Percentiles rank a stretch among this genome's conserved stretches.
Conservation (phyloP, 2,888 invertebrate species). For the Operophtera brumata region DNA sequence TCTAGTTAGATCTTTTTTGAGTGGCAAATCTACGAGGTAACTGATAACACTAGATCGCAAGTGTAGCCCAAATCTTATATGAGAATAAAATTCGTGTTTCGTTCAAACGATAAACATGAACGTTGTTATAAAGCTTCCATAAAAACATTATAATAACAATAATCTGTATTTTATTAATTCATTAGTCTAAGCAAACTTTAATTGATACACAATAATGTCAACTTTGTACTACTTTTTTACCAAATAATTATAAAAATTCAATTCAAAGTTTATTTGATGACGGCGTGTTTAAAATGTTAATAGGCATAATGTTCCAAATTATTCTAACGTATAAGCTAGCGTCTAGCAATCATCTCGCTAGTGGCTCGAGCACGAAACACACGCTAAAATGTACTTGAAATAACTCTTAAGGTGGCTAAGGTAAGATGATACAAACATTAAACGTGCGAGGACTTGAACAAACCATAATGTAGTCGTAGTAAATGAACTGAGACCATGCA, state of each 20-base stretch:
- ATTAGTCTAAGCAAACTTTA: slow-evolving; percentile 46
- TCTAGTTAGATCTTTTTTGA: background rate
- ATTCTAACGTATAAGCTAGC: slow-evolving; percentile 28
- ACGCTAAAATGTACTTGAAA: slow-evolving; percentile 37
- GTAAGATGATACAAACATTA: slow-evolving; percentile 30
- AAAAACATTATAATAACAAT: slow-evolving; percentile 26
- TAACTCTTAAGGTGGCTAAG: slow-evolving; percentile 37
- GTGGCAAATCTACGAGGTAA: background rate
- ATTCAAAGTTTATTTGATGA: slow-evolving; percentile 14
- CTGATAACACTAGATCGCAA: background rate
- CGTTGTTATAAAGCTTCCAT: slow-evolving; percentile 27
- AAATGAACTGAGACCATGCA: slow-evolving; percentile 47
- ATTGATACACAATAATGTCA: slow-evolving; percentile 50
- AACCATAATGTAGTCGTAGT: slow-evolving; percentile 42
- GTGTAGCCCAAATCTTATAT: slow-evolving; percentile 15
- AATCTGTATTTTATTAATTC: slow-evolving; percentile 19
- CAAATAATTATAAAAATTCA: slow-evolving; percentile 29
- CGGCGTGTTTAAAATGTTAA: slow-evolving; percentile 17
- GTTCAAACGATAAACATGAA: slow-evolving; percentile 21
- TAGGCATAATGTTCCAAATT: slow-evolving; percentile 22
- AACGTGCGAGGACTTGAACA: slow-evolving; percentile 38
- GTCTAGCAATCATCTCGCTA: slow-evolving; percentile 35
- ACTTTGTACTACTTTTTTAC: slow-evolving; percentile 51
- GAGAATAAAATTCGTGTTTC: slow-evolving; percentile 17
- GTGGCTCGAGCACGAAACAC: slow-evolving; percentile 44